A percentile compares a stretch with the other conserved stretches of the same genome.
Conservation (phyloP, 2,113 vertebrate genomes). For the Pandion haliaetus region DNA sequence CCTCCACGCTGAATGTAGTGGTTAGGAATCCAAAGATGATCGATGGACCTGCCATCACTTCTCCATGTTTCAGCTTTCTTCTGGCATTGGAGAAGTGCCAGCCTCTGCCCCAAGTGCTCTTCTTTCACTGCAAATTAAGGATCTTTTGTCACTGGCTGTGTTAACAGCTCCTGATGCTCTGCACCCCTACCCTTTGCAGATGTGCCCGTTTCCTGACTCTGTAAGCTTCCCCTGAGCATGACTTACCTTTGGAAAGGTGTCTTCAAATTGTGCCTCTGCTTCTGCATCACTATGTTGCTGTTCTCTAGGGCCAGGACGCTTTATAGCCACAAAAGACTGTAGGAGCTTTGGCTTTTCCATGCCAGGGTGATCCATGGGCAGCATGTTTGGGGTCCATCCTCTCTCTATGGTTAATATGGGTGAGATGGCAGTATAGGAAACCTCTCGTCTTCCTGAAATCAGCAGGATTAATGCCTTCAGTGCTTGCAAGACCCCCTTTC, state of each 20-base stretch:
- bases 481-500: neutral
- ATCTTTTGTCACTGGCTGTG: neutral
- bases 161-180: neutral
- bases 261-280: neutral
- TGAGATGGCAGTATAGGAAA: neutral
- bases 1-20: neutral
- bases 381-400: neutral
- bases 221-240: neutral
- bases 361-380: neutral
- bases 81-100: neutral
- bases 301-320: neutral
- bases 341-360: neutral
- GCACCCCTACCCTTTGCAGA: neutral
- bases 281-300: neutral
- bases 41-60: neutral
- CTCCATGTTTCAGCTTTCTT: neutral
- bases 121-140: neutral
- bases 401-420: neutral
- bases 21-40: neutral
- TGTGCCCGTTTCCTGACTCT: neutral
- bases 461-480: neutral
- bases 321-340: neutral
- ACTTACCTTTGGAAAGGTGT: neutral
- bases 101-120: neutral
- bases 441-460: accelerated